These are phyloP conservation scores for Piaya cayana DNA, from an alignment of 2,113 vertebrate genomes.

Conservation along the genomic window DNA sequence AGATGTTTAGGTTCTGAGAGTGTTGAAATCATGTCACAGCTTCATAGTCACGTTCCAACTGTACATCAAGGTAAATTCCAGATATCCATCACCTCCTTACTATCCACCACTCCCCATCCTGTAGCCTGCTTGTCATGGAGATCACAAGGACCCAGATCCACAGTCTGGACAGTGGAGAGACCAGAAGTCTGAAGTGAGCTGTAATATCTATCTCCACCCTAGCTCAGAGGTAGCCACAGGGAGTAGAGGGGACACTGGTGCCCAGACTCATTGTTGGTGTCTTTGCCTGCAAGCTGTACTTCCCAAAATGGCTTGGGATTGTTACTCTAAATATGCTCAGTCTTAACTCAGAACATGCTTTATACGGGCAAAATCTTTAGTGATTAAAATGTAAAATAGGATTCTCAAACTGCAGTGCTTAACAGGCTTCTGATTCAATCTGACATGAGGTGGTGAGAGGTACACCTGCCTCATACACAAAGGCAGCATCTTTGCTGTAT, in stretches of 20 bases:
- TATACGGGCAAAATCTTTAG: neutral
- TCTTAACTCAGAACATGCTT: rapidly evolving
- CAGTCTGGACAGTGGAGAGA: neutral
- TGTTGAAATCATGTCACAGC: neutral
- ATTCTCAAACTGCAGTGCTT: neutral
- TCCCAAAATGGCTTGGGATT: rapidly evolving
- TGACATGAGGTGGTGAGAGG: neutral
- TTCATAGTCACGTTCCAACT: neutral
- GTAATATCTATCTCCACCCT: neutral
- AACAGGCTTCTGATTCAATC: neutral
- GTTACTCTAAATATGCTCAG: neutral
- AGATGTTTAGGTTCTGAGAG: neutral
- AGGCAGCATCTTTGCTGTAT: neutral
- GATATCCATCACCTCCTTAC: neutral
- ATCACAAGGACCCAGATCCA: neutral
- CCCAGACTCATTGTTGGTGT: neutral
- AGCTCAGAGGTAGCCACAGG: neutral
- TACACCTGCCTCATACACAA: neutral
- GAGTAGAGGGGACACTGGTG: neutral
- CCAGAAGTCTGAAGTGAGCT: neutral
- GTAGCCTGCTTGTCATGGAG: neutral
- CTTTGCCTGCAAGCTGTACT: rapidly evolving
- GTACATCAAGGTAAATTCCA: neutral
- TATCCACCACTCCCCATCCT: neutral
- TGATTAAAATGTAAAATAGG: neutral